Evolutionary conservation across 2,797 vertebrate species (phyloP), one percentile per base, ranked within the genome.

Genomic region (Miichthys miiuy): DNA sequence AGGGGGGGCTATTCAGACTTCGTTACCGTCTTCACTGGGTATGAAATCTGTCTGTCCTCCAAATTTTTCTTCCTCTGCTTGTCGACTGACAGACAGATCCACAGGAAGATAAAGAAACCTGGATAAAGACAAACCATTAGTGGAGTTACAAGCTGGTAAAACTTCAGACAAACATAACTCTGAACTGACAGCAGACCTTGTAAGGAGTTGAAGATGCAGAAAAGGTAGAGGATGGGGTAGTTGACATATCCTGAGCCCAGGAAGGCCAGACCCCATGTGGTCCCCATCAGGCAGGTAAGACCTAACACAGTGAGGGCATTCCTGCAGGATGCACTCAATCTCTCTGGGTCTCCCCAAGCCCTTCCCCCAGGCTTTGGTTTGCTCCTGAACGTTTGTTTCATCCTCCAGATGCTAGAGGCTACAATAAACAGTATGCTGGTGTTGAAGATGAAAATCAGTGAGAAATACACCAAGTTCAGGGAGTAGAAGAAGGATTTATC

Each of bases 241-340:
- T 90, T 91, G 78, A 94, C 77, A 62, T 90, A 14, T 1, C 92
- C 83, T 0, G 91, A 93, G 47, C 88, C 90, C 60, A 96, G 81
- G 92, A 97, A 96, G 13, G 86, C 95, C 81, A 96, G 80, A 1
- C 90, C 86, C 96, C 96, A 97, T 56, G 95, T 96, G 60, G 86
- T 92, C 18, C 96, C 96, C 89, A 96, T 82, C 34, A 97, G 93
- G 77, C 92, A 89, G 0, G 95, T 96, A 64, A 97, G 92, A 8
- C 96, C 95, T 73, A 97, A 46, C 51, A 93, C 88, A 51, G 91
- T 94, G 58, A 88, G 23, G 57, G 67, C 46, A 64, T 67, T 77
- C 60, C 18, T 79, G 0, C 51, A 93, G 65, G 74, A 72, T 0
- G 20, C 51, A 0, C 0, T 60, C 23, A 50, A 72, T 9, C 8